Base-by-base conservation (phyloP, 2,888 invertebrate species). In the Polyploca ridens region DNA sequence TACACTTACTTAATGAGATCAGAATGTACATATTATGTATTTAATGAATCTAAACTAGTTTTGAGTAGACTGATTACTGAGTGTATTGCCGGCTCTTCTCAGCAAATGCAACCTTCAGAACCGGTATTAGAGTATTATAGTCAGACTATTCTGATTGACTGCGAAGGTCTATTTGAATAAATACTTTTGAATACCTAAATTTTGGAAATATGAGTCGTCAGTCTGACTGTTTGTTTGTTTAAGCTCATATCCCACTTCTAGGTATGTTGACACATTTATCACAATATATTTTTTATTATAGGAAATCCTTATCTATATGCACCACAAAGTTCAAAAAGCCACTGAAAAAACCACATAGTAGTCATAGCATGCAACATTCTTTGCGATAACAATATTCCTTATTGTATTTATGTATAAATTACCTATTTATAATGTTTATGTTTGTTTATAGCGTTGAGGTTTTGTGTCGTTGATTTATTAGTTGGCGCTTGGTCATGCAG, bases 301-400 rank as follows among this genome's bases (percentile, higher is more conserved):
- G 41, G 41, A 10, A 46, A 1, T 10, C 3, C 38, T 44, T 13
- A 14, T 44, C 14, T 4, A 14, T 14, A 14, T 46, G 41, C n/a
- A 46, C 46, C n/a, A 46, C 46, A 46, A 13, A 46, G 46, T 46
- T n/a, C 44, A 44, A 44, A n/a, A n/a, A 1, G 41, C 41, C n/a
- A 46, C 46, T 46, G 46, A 46, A 46, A 46, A 44, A 44, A 44
- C 44, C 44, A 44, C 13, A n/a, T 6, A 5, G n/a, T 46, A n/a
- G 46, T 46, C 46, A 46, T n/a, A 46, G n/a, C 46, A 46, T 46
- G 46, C 6, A 46, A 46, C 46, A 59, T 59, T 14, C 8, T 33
- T 59, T n/a, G n/a, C n/a, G 58, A 59, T 59, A 59, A 59, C 35
- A 59, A 27, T 59, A 35, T 35, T 59, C 58, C 58, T 59, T 35